Evolutionary conservation across 2,797 vertebrate species (phyloP), one percentile per base, ranked within the genome.

Genomic region (Danio jaintianensis): DNA sequence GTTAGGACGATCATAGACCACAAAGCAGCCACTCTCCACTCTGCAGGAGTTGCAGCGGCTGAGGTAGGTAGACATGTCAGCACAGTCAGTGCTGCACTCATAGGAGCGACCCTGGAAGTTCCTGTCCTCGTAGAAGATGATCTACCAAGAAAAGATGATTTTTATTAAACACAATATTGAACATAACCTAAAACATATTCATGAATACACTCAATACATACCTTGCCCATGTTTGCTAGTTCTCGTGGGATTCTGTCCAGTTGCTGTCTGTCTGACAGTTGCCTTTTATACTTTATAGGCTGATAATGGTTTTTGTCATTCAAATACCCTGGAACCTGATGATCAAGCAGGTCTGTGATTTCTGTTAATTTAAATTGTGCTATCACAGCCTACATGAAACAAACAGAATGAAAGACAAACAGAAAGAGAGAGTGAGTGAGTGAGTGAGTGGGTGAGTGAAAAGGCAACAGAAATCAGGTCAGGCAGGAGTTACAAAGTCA

Each of bases 141-240:
- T 83, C 80, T 85, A 77, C 13, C 20, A 69, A 69, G 72, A 52
- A 53, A 63, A 67, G 61, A 2, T 59, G 61, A 2, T 59, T 61
- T 61, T 2, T 61, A 13, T 9, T 12, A 29, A 38, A 45, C 16
- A 11, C 55, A 16, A 40, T 18, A 40, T 18, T 42, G 50, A 40
- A 12, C 6, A 20, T 20, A 0, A 20, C n/a, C 62, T 55, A 48
- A 29, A 68, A 10, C 5, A 29, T 50, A 16, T 50, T 38, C 52
- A 16, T 36, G 2, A 68, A 16, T 52, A 52, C 13, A 16, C 53
- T 53, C 66, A 82, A 78, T 75, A 85, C 89, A 78, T 87, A 92
- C 92, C 89, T 91, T 92, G 87, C 91, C 89, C 92, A 93, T 93
- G 91, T 88, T 91, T 88, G 87, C 86, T 90, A 81, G 79, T 89